Base-by-base conservation (phyloP, 30 jellyfish, hydroid and myxozoan species). In the Nemopilema nomurai region DNA sequence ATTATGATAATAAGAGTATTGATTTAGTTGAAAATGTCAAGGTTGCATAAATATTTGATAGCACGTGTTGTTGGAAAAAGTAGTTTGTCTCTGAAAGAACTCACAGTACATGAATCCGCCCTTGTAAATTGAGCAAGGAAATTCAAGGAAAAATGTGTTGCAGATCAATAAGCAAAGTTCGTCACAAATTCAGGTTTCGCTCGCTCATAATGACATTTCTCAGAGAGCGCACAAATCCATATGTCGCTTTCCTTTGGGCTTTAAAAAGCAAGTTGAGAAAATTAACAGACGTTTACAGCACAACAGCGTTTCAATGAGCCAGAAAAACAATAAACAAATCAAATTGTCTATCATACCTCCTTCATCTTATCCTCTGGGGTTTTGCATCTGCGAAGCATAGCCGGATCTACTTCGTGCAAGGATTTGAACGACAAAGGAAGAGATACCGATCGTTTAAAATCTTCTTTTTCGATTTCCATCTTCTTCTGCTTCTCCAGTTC, bases 321-420 rank as follows among this genome's bases (percentile, higher is more conserved):
- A 64, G 24, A 8, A n/a, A 64, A 64, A 64, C 16, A n/a, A 7
- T 9, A 64, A 64, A 67, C 20, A 24, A 24, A 67, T 67, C 21
- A 17, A 67, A 67, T 20, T 4, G 31, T 24, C 1, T 0, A n/a
- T 13, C 91, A 21, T 26, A 95, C 99, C 97, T 95, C 97, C 90
- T 90, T 93, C 96, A 86, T 53, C 75, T 89, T 95, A 31, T 87
- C 97, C 62, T 82, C 97, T 1, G 99, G 97, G 4, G 97, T 87
- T 30, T 81, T 78, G 27, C 93, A 29, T 67, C 97, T 80, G 27
- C 92, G 41, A 25, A 86, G 57, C 91, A 89, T 52, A 8, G 97
- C 78, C 23, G 96, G 95, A 70, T 94, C 97, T 9, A 93, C 73
- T 22, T 92, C 98, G 0, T 89, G 73, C n/a, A 77, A 49, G 26